Evolutionary conservation across 1,140 invertebrate species (phyloP).

Genomic region (Battus philenor): DNA sequence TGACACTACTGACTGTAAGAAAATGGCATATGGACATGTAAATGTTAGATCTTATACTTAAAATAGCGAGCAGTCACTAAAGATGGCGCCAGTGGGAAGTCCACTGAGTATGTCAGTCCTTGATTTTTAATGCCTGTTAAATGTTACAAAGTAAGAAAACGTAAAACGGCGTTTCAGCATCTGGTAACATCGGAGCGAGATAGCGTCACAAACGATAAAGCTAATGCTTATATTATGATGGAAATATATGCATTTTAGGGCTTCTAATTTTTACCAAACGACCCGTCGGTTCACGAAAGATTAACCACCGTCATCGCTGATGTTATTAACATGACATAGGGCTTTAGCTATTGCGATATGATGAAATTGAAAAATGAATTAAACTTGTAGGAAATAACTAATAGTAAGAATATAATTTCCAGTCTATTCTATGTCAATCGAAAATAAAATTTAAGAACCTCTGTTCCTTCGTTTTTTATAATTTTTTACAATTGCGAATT

Average conservation of each 20-base stretch:
- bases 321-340: conserved; percentile 52
- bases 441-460: no score
- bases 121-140: conserved; percentile 1
- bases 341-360: conserved; percentile 1
- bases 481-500: no score
- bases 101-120: no score
- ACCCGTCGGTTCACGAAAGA: conserved; percentile 59
- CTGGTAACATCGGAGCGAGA: conserved; percentile 5
- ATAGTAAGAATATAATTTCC: no score
- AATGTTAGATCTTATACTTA: no score
- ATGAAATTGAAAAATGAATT: conserved; percentile 3
- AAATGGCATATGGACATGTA: no score
- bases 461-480: no score
- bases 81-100: no score
- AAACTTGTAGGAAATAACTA: not conserved
- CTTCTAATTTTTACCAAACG: conserved; percentile 57
- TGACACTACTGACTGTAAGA: no score
- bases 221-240: conserved; percentile 48
- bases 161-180: not conserved
- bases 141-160: not conserved
- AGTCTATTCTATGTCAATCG: no score
- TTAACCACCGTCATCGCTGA: conserved; percentile 47
- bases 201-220: conserved; percentile 15
- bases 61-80: no score
- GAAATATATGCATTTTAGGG: conserved; percentile 56